These are phyloP conservation scores for Polyergus mexicanus DNA, from an alignment of 1,140 invertebrate genomes.

Conservation along the genomic window DNA sequence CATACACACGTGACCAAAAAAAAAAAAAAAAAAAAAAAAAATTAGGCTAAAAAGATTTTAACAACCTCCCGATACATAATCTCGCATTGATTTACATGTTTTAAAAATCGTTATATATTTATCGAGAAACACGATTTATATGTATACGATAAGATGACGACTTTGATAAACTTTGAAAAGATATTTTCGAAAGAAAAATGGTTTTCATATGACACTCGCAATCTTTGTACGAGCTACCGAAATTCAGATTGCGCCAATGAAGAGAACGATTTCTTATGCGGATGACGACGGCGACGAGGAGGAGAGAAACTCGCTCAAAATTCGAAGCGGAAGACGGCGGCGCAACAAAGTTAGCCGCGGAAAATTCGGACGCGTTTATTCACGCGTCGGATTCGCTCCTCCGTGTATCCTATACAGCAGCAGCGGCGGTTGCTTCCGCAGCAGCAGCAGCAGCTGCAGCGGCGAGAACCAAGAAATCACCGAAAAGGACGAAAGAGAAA, in stretches of 20 bases:
- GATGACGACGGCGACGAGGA: neutral
- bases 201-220: neutral
- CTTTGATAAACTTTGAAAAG: neutral
- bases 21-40: too few species aligned
- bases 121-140: neutral
- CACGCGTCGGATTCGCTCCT: slow-evolving; percentile 44
- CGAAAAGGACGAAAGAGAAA: slow-evolving; percentile 61
- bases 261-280: slow-evolving; percentile 47
- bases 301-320: slow-evolving; percentile 38
- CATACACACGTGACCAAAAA: neutral
- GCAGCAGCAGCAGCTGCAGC: slow-evolving; percentile 14
- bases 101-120: neutral
- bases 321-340: slow-evolving; percentile 48
- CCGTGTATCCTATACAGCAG: slow-evolving; percentile 54
- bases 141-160: neutral
- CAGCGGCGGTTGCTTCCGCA: slow-evolving; percentile 37
- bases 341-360: slow-evolving; percentile 47
- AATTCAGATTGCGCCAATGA: slow-evolving; percentile 14
- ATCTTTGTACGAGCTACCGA: neutral
- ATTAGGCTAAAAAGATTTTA: neutral
- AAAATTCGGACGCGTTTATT: slow-evolving; percentile 57
- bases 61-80: neutral
- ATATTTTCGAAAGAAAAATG: neutral
- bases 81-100: neutral
- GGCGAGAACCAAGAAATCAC: slow-evolving; percentile 63